Percentiles rank a stretch among this genome's conserved stretches.
Conservation (phyloP, 1,140 invertebrate species). For the Penaeus indicus region DNA sequence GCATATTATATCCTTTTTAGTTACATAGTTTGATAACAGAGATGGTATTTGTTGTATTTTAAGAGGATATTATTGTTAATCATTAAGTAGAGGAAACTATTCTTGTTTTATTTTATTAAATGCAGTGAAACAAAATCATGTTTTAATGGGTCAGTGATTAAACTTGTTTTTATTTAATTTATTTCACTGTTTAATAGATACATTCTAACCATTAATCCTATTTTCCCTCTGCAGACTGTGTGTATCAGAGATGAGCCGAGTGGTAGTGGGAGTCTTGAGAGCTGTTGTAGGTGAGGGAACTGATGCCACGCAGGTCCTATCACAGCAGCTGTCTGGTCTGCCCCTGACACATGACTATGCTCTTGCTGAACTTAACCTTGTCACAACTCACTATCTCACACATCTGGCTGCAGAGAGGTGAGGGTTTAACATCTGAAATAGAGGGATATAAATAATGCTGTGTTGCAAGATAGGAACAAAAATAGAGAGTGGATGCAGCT, state of each 20-base stretch:
- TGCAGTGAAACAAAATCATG: no score
- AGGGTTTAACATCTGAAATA: background rate
- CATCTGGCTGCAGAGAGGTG: slow-evolving; percentile 47
- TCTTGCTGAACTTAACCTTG: slow-evolving; percentile 74
- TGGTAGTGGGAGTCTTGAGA: slow-evolving; percentile 73
- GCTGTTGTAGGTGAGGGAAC: slow-evolving; percentile 68
- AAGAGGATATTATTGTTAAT: no score
- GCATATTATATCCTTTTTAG: no score
- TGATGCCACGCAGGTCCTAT: slow-evolving; percentile 71
- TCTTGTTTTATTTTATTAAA: no score
- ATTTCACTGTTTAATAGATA: background rate
- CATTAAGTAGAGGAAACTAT: no score
- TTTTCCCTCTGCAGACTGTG: slow-evolving; percentile 70
- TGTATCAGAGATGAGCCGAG: slow-evolving; percentile 78
- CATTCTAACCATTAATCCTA: slow-evolving; percentile 66
- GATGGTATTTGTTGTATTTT: no score
- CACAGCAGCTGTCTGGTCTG: slow-evolving; percentile 74
- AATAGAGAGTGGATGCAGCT: background rate
- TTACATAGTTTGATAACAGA: no score
- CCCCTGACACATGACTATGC: slow-evolving; percentile 79
- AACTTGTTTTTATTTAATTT: background rate
- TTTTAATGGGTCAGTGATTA: no score
- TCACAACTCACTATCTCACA: slow-evolving; percentile 62
- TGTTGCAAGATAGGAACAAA: background rate
- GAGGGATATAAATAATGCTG: background rate